A percentile compares a stretch with the other conserved stretches of the same genome.
Evolutionary conservation across 2,888 invertebrate species (phyloP).

Genomic region (Seira ritae): DNA sequence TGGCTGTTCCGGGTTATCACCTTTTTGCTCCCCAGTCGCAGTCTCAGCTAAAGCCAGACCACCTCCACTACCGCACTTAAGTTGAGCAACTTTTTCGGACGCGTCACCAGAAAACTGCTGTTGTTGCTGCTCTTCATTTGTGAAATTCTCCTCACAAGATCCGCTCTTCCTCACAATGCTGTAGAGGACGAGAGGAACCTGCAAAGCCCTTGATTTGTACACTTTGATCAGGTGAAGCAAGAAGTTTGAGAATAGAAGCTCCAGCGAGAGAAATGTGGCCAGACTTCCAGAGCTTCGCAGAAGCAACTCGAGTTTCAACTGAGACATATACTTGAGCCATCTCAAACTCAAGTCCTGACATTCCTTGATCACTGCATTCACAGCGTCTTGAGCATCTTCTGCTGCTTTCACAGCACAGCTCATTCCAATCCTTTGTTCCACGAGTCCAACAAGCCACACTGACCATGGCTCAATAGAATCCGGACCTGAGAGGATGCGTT

Average conservation of each 20-base stretch:
- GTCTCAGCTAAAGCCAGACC: too few species aligned
- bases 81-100: too few species aligned
- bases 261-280: slow-evolving; percentile 47
- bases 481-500: slow-evolving; percentile 46
- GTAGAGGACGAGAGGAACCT: slow-evolving; percentile 45
- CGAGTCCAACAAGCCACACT: slow-evolving; percentile 49
- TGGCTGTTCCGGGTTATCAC: too few species aligned
- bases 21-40: too few species aligned
- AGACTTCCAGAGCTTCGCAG: slow-evolving; percentile 49
- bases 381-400: slow-evolving; percentile 38
- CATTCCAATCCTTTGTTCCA: slow-evolving; percentile 45
- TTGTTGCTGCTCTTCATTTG: too few species aligned
- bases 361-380: slow-evolving; percentile 45
- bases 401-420: slow-evolving; percentile 32
- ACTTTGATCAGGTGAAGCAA: slow-evolving; percentile 51
- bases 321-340: slow-evolving; percentile 57
- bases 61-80: too few species aligned
- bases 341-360: slow-evolving; percentile 44
- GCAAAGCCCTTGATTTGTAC: slow-evolving; percentile 46
- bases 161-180: slow-evolving; percentile 19
- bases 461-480: slow-evolving; percentile 58
- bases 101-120: too few species aligned
- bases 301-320: slow-evolving; percentile 41
- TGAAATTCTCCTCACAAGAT: too few species aligned
- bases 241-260: slow-evolving; percentile 52